phyloP scores from a whole-genome alignment of 2,113 vertebrate species.

The Apistogramma diplotaenia region DNA sequence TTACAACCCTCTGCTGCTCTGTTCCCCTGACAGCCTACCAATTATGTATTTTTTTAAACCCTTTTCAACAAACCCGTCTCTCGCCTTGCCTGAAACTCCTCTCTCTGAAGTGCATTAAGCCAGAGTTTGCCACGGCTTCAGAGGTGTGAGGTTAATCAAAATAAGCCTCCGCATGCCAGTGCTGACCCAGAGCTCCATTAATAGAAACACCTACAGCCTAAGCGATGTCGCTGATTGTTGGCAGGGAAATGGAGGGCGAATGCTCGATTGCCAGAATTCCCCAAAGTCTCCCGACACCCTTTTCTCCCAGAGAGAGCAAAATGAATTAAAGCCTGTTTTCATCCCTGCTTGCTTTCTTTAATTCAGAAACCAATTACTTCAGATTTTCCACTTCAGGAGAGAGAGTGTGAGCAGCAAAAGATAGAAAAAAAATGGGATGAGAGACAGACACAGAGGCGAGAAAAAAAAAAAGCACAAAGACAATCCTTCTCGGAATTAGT shows the following conservation, averaged over 20 bases:
- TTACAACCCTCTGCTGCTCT: conserved; percentile 29
- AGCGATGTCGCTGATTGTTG: conserved; percentile 39
- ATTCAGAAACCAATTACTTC: conserved; percentile 82
- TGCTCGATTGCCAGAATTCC: conserved; percentile 40
- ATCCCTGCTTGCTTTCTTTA: conserved; percentile 72
- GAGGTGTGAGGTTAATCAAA: conserved; percentile 48
- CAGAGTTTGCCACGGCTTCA: conserved; percentile 20
- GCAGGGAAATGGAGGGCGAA: conserved; percentile 39
- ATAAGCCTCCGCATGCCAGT: conserved; percentile 33
- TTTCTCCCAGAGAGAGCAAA: conserved; percentile 54
- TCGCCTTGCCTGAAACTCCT: conserved; percentile 5
- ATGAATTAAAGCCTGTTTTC: conserved; percentile 71
- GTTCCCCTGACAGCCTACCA: conserved; percentile 50
- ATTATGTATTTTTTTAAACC: conserved; percentile 50
- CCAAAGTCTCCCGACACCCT: conserved; percentile 10
- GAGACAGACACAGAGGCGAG: conserved; percentile 18
- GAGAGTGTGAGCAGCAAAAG: conserved; percentile 45
- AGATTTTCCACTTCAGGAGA: conserved; percentile 79
- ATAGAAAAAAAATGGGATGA: conserved; percentile 27
- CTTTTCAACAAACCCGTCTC: conserved; percentile 32
- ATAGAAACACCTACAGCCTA: conserved; percentile 50
- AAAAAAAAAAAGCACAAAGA: conserved; percentile 39
- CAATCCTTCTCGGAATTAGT: conserved; percentile 62
- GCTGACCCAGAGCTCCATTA: conserved; percentile 48
- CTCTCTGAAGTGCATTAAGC: conserved; percentile 42